Conservation (phyloP, 2,888 invertebrate genomes). For the Ectemnius lituratus region DNA sequence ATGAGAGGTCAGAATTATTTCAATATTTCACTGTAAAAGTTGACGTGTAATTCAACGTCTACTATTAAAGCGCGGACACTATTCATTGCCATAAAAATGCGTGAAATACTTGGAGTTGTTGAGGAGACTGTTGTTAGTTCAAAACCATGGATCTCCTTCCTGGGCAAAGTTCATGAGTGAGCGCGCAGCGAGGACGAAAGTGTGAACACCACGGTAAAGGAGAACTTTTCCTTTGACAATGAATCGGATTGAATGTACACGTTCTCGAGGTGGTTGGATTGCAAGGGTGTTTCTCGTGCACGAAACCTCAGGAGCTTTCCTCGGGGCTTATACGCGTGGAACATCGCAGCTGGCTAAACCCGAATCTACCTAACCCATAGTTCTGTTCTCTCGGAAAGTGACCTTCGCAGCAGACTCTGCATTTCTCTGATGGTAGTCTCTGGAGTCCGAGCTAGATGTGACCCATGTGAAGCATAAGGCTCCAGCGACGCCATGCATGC, state of each 20-base stretch:
- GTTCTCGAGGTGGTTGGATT: slow-evolving; percentile 21
- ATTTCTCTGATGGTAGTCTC: slow-evolving; percentile 10
- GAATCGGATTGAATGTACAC: slow-evolving; percentile 40
- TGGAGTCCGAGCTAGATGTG: slow-evolving; percentile 27
- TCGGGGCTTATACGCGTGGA: slow-evolving; percentile 50
- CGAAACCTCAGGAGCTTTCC: slow-evolving; percentile 47
- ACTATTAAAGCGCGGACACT: too few relatives aligned
- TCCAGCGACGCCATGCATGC: slow-evolving; percentile 5
- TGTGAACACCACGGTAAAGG: background rate
- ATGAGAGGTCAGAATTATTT: too few relatives aligned
- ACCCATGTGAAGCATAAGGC: slow-evolving; percentile 34
- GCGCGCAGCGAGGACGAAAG: background rate
- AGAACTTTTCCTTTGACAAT: slow-evolving; percentile 27
- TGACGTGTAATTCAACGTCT: too few relatives aligned
- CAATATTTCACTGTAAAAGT: too few relatives aligned
- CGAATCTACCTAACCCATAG: slow-evolving; percentile 47
- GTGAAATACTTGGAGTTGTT: too few relatives aligned
- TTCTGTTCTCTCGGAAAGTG: too few relatives aligned
- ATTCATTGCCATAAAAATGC: too few relatives aligned
- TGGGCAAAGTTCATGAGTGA: background rate
- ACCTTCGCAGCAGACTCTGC: background rate
- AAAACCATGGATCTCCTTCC: too few relatives aligned
- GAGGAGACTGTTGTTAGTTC: too few relatives aligned
- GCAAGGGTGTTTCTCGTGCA: background rate
- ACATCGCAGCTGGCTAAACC: slow-evolving; percentile 56